Percentiles rank a stretch among this genome's conserved stretches.
These are phyloP conservation scores for Nestor notabilis DNA, from an alignment of 2,113 vertebrate genomes.

Conservation along the genomic window DNA sequence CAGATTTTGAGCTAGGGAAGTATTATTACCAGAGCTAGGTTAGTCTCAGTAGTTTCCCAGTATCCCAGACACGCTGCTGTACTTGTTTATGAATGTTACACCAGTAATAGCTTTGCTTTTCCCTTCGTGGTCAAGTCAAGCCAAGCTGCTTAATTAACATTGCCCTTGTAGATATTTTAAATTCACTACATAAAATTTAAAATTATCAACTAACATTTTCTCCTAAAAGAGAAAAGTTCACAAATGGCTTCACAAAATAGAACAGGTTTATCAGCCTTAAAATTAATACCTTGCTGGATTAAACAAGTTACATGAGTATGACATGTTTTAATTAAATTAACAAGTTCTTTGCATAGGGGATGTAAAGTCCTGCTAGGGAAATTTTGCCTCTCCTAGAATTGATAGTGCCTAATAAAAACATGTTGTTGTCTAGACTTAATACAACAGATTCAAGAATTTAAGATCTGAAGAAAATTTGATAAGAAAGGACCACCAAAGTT, in stretches of 20 bases:
- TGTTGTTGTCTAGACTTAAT: neutral
- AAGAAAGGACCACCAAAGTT: neutral
- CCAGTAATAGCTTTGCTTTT: neutral
- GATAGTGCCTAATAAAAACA: neutral
- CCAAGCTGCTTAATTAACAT: neutral
- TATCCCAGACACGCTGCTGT: rapidly evolving
- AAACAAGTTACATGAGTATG: neutral
- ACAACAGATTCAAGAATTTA: neutral
- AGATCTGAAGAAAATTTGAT: neutral
- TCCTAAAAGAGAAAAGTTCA: neutral
- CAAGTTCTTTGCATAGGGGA: neutral
- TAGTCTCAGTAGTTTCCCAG: neutral
- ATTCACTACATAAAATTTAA: neutral
- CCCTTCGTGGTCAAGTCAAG: neutral
- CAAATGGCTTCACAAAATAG: neutral
- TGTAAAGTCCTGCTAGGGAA: neutral
- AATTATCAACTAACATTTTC: neutral
- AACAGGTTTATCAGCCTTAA: neutral
- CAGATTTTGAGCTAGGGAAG: neutral
- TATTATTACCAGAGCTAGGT: neutral
- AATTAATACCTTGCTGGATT: neutral
- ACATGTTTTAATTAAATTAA: neutral
- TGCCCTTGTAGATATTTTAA: neutral
- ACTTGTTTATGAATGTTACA: neutral
- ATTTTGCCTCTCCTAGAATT: neutral